These are phyloP conservation scores for Hapalemur alaotrensis DNA, from an alignment of 2,797 vertebrate species.

Conservation along the genomic window DNA sequence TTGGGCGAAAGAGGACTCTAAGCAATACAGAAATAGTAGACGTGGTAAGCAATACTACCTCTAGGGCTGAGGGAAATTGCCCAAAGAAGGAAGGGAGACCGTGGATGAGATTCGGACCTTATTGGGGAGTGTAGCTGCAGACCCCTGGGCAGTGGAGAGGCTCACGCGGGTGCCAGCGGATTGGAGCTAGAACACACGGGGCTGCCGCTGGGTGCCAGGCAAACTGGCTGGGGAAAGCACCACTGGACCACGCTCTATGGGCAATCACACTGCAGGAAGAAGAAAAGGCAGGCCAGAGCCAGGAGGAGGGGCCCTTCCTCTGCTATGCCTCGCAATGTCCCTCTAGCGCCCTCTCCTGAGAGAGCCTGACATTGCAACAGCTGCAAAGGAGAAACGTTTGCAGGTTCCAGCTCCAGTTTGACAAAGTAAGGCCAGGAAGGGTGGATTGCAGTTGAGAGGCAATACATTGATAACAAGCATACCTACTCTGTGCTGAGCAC, in stretches of 20 bases:
- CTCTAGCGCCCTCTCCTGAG: slow-evolving; percentile 1
- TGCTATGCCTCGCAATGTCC: not conserved
- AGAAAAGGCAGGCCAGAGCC: too few species aligned
- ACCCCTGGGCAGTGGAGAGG: not conserved
- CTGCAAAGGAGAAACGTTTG: not conserved
- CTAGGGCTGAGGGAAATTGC: not conserved
- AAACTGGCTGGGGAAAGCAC: not conserved
- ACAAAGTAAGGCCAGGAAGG: not conserved
- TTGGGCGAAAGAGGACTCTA: not conserved
- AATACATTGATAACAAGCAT: not conserved
- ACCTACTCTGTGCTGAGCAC: not conserved
- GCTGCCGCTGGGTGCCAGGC: too few species aligned
- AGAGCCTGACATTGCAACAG: not conserved
- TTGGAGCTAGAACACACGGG: not conserved
- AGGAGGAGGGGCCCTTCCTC: too few species aligned
- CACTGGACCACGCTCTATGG: rapidly evolving
- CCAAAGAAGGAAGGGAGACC: not conserved
- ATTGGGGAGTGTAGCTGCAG: not conserved
- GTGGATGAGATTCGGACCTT: not conserved
- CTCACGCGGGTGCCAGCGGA: rapidly evolving
- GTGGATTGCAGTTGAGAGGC: not conserved
- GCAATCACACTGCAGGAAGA: not conserved
- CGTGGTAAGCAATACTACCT: not conserved
- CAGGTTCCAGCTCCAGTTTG: not conserved
- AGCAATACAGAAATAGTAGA: not conserved